Percentiles rank a stretch among this genome's conserved stretches.
These are phyloP conservation scores for Acanthoscelides obtectus DNA, from an alignment of 2,888 invertebrate species.

Conservation along the genomic window DNA sequence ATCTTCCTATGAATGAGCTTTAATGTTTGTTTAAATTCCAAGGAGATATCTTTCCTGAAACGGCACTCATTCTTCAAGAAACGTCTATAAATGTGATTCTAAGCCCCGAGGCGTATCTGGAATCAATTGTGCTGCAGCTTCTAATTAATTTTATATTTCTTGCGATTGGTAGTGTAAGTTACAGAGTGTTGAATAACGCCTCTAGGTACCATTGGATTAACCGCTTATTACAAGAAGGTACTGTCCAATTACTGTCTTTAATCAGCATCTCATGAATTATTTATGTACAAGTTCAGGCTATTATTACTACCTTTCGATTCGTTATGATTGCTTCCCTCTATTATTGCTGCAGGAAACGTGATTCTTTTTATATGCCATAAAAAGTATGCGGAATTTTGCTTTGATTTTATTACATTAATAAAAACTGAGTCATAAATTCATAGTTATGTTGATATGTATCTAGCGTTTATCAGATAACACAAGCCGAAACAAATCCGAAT, in stretches of 20 bases:
- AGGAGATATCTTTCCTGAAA: too few relatives aligned
- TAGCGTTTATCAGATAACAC: not conserved
- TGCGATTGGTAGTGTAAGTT: not conserved
- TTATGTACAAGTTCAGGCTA: not conserved
- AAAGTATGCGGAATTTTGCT: not conserved
- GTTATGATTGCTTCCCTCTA: not conserved
- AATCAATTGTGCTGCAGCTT: not conserved
- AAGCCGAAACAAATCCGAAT: too few relatives aligned
- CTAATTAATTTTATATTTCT: not conserved
- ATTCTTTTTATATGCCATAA: not conserved
- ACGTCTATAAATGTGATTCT: too few relatives aligned
- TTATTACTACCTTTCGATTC: not conserved
- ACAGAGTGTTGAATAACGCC: not conserved
- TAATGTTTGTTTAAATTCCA: too few relatives aligned
- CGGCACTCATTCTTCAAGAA: too few relatives aligned
- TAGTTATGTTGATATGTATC: not conserved
- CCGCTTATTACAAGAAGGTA: not conserved
- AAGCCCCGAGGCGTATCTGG: too few relatives aligned
- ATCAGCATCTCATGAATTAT: not conserved
- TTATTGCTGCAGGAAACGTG: not conserved
- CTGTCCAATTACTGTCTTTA: not conserved
- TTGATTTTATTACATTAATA: not conserved
- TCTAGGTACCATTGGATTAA: not conserved
- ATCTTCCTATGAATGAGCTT: too few relatives aligned
- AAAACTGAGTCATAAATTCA: not conserved